phyloP scores from a whole-genome alignment of 2,113 vertebrate genomes.

The Abramis brama region DNA sequence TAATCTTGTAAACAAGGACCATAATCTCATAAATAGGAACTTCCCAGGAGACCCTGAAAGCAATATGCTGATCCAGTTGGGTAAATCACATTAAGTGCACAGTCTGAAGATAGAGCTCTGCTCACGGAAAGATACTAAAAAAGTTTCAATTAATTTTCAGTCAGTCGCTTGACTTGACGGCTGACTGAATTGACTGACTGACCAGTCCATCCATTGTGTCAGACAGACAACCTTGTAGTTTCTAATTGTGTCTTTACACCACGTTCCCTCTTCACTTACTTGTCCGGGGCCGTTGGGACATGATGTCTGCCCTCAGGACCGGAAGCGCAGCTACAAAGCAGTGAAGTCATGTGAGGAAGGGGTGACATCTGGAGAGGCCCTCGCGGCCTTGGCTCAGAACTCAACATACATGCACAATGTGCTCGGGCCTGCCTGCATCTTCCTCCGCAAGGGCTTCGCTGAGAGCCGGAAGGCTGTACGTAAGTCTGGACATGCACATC shows the following conservation, averaged over 20 bases:
- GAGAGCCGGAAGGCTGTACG: conserved; percentile 98
- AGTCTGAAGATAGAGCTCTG: not conserved
- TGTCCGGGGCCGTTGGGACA: conserved; percentile 4
- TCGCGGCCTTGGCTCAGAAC: conserved; percentile 90
- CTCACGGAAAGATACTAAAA: not conserved
- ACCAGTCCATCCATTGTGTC: not conserved
- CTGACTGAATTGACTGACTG: conserved; percentile 12
- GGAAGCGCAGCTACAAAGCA: conserved; percentile 90
- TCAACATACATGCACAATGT: conserved; percentile 93
- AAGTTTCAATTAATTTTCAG: not conserved
- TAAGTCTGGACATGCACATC: conserved; percentile 82
- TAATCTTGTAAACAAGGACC: not conserved
- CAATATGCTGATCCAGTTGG: not conserved
- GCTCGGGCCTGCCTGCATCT: conserved; percentile 96
- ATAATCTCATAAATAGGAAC: not conserved
- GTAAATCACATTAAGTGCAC: not conserved
- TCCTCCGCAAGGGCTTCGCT: conserved; percentile 97
- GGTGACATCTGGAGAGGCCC: conserved; percentile 78
- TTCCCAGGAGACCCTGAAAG: not conserved
- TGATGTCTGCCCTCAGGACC: conserved; percentile 81
- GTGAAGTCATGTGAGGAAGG: conserved; percentile 89
- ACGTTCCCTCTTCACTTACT: conserved; percentile 65
- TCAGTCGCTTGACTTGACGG: not conserved
- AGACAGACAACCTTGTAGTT: not conserved
- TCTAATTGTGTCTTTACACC: conserved; percentile 38